These are phyloP conservation scores for Cladopsammia gracilis DNA, from an alignment of 64 coral and sea anemone species.

Conservation along the genomic window DNA sequence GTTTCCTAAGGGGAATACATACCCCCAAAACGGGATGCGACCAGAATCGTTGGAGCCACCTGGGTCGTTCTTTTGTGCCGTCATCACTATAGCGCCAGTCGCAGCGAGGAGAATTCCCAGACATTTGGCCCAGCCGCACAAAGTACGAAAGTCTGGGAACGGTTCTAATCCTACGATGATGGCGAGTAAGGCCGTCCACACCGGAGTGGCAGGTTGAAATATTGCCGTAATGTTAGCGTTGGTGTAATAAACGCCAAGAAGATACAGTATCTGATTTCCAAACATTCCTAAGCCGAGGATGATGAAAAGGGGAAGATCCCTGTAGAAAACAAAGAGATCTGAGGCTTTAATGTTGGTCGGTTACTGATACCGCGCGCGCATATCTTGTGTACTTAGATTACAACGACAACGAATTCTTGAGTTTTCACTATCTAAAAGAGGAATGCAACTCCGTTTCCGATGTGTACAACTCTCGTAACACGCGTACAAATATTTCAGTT, in stretches of 20 bases:
- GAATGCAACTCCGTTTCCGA: no score
- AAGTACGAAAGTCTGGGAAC: slow-evolving; percentile 63
- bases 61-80: slow-evolving; percentile 34
- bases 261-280: slow-evolving; percentile 81
- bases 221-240: slow-evolving; percentile 90
- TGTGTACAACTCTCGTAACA: no score
- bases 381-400: no score
- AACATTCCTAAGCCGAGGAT: slow-evolving; percentile 87
- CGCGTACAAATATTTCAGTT: no score
- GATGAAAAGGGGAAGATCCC: slow-evolving; percentile 86
- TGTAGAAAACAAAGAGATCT: not conserved
- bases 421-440: no score
- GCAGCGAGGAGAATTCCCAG: slow-evolving; percentile 78
- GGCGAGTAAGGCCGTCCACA: slow-evolving; percentile 84
- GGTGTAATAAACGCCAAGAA: slow-evolving; percentile 89
- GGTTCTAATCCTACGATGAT: slow-evolving; percentile 76
- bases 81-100: slow-evolving; percentile 65
- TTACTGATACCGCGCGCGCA: no score
- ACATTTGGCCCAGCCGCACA: slow-evolving; percentile 75
- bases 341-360: not conserved
- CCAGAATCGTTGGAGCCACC: not conserved
- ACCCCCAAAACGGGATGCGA: slow-evolving; percentile 55
- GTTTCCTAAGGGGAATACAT: slow-evolving; percentile 76
- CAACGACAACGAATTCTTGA: no score
- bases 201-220: slow-evolving; percentile 84